Evolutionary conservation across 2,888 invertebrate species (phyloP), one percentile per base, ranked within the genome.

Genomic region (Hedya salicella): DNA sequence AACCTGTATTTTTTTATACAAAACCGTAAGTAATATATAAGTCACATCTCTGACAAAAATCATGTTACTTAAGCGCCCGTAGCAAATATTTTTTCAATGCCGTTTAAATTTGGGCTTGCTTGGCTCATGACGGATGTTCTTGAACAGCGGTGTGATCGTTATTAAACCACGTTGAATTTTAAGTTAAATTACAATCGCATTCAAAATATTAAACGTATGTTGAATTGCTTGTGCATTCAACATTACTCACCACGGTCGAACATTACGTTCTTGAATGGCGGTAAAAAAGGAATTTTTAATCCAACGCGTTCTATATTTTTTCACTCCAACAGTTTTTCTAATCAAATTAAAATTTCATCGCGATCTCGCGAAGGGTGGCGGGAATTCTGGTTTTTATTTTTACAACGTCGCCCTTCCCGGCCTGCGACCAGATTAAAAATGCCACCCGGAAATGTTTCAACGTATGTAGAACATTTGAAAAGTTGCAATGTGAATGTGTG

Each of bases 361-460:
- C 44, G 44, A 57, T 50, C 50, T 42, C 64, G 57, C 21, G 19
- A 42, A 57, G 57, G 60, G 42, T 16, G 60, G 42, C 19, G 49
- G 30, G 25, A 57, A 44, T 50, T 32, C 40, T 32, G 40, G 42
- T 21, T 56, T 63, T 52, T 62, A 56, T 64, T 59, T 64, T 42
- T 50, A n/a, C n/a, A 50, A 14, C 36, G 50, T 36, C 32, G 16
- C 16, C 32, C 57, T 40, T 13, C 40, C 11, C 56, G 32, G 32
- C n/a, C 11, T 54, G 17, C 59, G 59, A n/a, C n/a, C n/a, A n/a
- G 62, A 69, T 69, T 69, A 69, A 62, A 67, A 69, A 69, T 60
- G 65, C 62, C 65, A 17, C 62, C 50, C 56, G 50, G 32, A 56
- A 62, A 64, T 46, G 50, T 62, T 64, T 25, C 17, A 16, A 36